A percentile compares a stretch with the other conserved stretches of the same genome.
Evolutionary conservation across 2,888 invertebrate species (phyloP).

Genomic region (Netelia virgata): DNA sequence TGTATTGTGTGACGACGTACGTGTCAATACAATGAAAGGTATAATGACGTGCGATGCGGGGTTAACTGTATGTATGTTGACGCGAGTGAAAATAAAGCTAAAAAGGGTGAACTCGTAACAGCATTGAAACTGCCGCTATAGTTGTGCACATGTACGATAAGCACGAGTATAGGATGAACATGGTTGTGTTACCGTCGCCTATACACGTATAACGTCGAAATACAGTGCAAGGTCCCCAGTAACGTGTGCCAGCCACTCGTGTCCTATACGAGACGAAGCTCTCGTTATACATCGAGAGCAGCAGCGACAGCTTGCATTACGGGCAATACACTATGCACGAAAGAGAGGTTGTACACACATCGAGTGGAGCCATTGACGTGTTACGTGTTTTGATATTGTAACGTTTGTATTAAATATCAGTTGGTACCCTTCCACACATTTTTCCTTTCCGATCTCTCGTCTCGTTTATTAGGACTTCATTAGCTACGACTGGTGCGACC

Average conservation of each 20-base stretch:
- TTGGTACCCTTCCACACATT: conserved; percentile 58
- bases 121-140: conserved; percentile 7
- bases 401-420: conserved; percentile 81
- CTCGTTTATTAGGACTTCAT: conserved; percentile 76
- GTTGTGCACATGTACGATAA: conserved; percentile 13
- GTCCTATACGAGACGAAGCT: conserved; percentile 30
- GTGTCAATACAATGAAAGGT: conserved; percentile 34
- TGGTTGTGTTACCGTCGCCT: neutral
- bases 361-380: conserved; percentile 70
- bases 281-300: conserved; percentile 52
- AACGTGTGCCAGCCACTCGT: neutral
- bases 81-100: conserved; percentile 31
- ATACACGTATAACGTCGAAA: conserved; percentile 8
- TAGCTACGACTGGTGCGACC: conserved; percentile 67
- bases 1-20: conserved; percentile 51
- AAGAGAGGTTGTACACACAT: conserved; percentile 59
- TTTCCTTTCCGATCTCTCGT: conserved; percentile 40
- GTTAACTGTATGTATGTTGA: neutral
- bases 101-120: conserved; percentile 33
- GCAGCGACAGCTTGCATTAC: conserved; percentile 31
- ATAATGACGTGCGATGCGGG: conserved; percentile 6
- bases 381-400: conserved; percentile 80
- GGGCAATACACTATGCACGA: conserved; percentile 26
- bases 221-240: conserved; percentile 7
- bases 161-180: conserved; percentile 20